Conservation (phyloP, 2,888 invertebrate genomes). For the Acleris cristana region DNA sequence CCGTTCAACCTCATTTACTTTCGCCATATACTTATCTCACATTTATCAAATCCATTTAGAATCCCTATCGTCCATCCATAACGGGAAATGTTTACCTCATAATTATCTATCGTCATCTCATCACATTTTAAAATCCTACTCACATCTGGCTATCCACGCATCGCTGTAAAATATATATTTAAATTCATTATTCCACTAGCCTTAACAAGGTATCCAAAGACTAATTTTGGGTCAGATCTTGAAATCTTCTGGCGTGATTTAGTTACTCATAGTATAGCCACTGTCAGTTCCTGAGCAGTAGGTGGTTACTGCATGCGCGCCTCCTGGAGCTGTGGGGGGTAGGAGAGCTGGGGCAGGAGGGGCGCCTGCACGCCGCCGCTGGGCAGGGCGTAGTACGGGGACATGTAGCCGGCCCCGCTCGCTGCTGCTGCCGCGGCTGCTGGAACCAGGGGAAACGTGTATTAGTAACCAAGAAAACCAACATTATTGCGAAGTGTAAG, state of each 20-base stretch:
- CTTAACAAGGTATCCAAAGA: slow-evolving; percentile 39
- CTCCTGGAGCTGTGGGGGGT: slow-evolving; percentile 89
- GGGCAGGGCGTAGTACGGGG: slow-evolving; percentile 89
- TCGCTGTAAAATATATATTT: slow-evolving; percentile 23
- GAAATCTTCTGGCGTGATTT: slow-evolving; percentile 25
- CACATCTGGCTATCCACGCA: slow-evolving; percentile 30
- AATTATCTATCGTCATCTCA: slow-evolving; percentile 35
- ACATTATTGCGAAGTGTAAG: neutral
- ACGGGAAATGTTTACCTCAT: slow-evolving; percentile 15
- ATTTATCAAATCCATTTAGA: slow-evolving; percentile 22
- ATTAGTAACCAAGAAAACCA: slow-evolving; percentile 2
- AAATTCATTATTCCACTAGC: slow-evolving; percentile 36
- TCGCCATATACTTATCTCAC: slow-evolving; percentile 22
- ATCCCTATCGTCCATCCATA: slow-evolving; percentile 29
- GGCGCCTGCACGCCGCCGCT: slow-evolving; percentile 84
- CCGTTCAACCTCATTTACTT: slow-evolving; percentile 36
- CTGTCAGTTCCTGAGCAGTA: slow-evolving; percentile 15
- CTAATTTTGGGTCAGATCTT: slow-evolving; percentile 39
- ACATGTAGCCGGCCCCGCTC: slow-evolving; percentile 88
- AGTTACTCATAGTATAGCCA: slow-evolving; percentile 38
- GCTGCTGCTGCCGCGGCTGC: slow-evolving; percentile 79
- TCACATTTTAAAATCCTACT: slow-evolving; percentile 33
- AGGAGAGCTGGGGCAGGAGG: slow-evolving; percentile 86
- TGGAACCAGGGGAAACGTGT: slow-evolving; percentile 43
- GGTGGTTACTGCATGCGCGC: slow-evolving; percentile 88